Conservation (phyloP, 2,113 vertebrate species). For the Plecotus auritus region DNA sequence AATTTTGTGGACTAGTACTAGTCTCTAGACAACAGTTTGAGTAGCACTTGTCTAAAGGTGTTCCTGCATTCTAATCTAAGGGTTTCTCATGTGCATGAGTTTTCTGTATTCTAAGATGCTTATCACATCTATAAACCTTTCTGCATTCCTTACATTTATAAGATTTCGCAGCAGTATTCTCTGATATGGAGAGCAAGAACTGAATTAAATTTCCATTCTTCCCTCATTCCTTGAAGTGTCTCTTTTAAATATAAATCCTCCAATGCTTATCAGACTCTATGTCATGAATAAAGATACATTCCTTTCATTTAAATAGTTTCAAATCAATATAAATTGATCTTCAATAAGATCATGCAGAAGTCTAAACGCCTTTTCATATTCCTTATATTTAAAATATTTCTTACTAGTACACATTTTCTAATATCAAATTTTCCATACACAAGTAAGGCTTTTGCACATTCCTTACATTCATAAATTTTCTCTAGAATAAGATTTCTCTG, state of each 20-base stretch:
- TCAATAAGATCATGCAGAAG: neutral
- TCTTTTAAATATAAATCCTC: neutral
- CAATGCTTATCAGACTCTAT: neutral
- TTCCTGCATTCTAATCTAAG: neutral
- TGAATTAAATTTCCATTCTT: neutral
- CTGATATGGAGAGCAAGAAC: neutral
- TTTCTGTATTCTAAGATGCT: neutral
- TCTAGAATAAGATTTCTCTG: neutral
- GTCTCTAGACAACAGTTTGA: neutral
- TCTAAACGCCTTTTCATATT: slow-evolving; percentile 3
- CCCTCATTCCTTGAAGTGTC: neutral
- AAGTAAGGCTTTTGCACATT: neutral
- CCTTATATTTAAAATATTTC: slow-evolving; percentile 12
- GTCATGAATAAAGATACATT: neutral
- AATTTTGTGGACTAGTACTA: neutral
- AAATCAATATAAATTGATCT: neutral
- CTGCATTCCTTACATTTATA: neutral
- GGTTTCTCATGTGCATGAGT: neutral
- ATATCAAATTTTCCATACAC: neutral
- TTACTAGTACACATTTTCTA: neutral
- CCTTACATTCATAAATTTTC: neutral
- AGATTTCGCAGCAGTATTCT: neutral
- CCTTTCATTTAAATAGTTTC: neutral
- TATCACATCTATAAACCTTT: neutral
- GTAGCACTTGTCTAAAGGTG: neutral